phyloP scores from a whole-genome alignment of 2,797 vertebrate genomes.

The Mormyrops attenuatus region DNA sequence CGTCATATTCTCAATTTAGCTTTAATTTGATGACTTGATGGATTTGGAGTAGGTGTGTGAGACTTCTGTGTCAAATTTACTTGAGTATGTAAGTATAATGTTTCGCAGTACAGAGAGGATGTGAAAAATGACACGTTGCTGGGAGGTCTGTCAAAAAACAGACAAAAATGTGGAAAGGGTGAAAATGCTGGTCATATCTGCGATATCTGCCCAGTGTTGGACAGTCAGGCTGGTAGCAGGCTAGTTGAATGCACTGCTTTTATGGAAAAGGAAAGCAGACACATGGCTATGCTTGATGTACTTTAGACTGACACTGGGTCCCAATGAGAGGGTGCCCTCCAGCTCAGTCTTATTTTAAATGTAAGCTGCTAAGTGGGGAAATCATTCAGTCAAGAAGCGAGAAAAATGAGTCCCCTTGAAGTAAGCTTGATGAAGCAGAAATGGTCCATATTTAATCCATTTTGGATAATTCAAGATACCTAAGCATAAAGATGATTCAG shows the following conservation, averaged over 20 bases:
- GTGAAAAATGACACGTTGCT: not conserved
- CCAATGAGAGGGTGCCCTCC: not conserved
- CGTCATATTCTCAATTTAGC: not conserved
- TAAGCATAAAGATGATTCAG: not conserved
- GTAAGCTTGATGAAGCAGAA: not conserved
- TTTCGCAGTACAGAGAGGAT: conserved; percentile 6
- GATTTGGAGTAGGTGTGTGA: not conserved
- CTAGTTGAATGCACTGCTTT: not conserved
- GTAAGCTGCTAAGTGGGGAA: not conserved
- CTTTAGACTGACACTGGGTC: not conserved
- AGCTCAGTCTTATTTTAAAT: not conserved
- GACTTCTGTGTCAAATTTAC: not conserved
- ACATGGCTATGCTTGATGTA: not conserved
- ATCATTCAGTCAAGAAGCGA: not conserved
- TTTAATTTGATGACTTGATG: not conserved
- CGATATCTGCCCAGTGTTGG: not conserved
- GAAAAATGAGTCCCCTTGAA: not conserved
- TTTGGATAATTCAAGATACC: not conserved
- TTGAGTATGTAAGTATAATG: not conserved
- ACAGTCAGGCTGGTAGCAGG: not conserved
- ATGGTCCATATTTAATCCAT: not conserved
- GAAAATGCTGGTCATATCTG: conserved; percentile 4
- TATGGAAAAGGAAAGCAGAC: not conserved
- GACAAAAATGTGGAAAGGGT: conserved; percentile 2
- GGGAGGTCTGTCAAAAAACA: conserved; percentile 6